Evolutionary conservation across 2,797 vertebrate species (phyloP), one percentile per base, ranked within the genome.

Genomic region (Parambassis ranga): DNA sequence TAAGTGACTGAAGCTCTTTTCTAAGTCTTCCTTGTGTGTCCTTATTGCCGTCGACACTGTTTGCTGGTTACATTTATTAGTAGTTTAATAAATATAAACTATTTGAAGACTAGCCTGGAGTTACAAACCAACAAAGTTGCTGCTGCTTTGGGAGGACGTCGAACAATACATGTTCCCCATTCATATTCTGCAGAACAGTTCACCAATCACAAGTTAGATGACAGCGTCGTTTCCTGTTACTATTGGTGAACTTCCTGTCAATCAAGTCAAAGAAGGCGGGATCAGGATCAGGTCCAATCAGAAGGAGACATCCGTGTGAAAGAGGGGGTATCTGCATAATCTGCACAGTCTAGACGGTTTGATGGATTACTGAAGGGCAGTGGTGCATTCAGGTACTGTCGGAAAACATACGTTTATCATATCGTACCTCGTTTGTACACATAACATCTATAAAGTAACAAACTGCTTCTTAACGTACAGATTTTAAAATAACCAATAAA

Each of bases 81-180:
- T n/a, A n/a, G n/a, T n/a, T n/a, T n/a, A 49, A 15, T 9, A 0
- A 7, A 4, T 4, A 4, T 22, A 32, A 35, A 44, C 26, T 13
- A 8, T 42, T 36, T 9, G 1, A 6, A 0, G 15, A 71, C 43
- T 66, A 43, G 16, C 11, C 43, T 50, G 16, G 57, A 72, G 57
- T 68, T 52, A 6, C 20, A 64, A 15, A 58, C 6, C 18, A 30
- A 20, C 46, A 71, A 84, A 87, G 75, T 87, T 73, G 42, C 59
- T 18, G 28, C 66, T 23, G 48, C 59, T 49, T 63, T 22, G 11
- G 6, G 48, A 41, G 48, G 56, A 68, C 65, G 72, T 62, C 37
- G 77, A 82, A 88, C 86, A 89, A 90, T 86, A 71, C 66, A 32
- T 13, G 42, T 37, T 39, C 55, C 55, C 61, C 74, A 39, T 84